phyloP scores from a whole-genome alignment of 2,113 vertebrate genomes.

The Quiscalus mexicanus region DNA sequence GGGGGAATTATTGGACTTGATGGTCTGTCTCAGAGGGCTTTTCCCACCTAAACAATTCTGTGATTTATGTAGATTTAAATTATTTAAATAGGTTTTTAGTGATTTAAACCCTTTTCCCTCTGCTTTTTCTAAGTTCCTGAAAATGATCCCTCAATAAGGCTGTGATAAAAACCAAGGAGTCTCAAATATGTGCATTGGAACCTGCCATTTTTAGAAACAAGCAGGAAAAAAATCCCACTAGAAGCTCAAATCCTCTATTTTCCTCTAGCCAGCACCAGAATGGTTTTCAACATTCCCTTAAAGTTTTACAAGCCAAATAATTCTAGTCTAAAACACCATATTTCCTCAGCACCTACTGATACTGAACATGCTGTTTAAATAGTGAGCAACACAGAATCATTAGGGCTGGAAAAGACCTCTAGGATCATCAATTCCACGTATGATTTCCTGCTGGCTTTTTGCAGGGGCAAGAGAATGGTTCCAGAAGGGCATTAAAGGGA shows the following conservation, averaged over 20 bases:
- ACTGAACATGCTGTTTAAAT: background rate
- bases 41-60: background rate
- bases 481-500: background rate
- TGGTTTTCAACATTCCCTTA: background rate
- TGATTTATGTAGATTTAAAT: background rate
- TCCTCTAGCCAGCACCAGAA: background rate
- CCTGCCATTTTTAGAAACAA: background rate
- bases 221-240: background rate
- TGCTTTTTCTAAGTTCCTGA: background rate
- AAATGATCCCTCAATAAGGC: background rate
- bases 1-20: background rate
- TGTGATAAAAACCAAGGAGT: accelerated
- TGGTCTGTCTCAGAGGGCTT: background rate
- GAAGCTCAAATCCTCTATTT: background rate
- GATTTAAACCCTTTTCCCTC: accelerated
- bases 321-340: background rate
- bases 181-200: background rate
- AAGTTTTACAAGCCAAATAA: background rate
- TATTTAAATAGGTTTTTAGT: background rate
- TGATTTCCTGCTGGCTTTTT: background rate
- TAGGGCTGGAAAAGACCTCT: background rate
- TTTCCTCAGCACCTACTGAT: background rate
- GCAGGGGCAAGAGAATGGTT: background rate
- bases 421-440: background rate
- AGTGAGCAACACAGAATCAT: background rate